Evolutionary conservation across 2,113 vertebrate species (phyloP).

Genomic region (Sapajus apella): DNA sequence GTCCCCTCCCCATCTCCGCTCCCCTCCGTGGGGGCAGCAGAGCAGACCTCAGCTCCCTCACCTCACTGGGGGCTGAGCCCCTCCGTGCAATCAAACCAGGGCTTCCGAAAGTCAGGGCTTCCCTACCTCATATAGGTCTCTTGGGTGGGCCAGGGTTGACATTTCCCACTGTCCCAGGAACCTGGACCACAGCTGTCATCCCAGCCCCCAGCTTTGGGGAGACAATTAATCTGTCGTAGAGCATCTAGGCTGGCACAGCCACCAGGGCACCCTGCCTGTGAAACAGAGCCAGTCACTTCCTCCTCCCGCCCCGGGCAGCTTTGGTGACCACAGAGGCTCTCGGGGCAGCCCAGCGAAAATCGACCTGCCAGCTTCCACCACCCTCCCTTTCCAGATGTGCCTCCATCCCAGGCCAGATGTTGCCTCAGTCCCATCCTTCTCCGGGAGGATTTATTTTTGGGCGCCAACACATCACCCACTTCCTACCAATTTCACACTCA

Average conservation of each 20-base stretch:
- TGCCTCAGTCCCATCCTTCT: conserved; percentile 48
- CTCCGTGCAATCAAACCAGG: not conserved
- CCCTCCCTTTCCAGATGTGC: conserved; percentile 61
- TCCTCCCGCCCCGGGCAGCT: not conserved
- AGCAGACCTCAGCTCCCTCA: not conserved
- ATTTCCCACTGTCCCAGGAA: not conserved
- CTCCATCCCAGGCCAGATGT: conserved; percentile 57
- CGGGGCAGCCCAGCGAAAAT: not conserved
- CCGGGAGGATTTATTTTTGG: conserved; percentile 67
- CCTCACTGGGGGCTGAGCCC: not conserved
- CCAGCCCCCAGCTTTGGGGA: not conserved
- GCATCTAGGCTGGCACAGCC: not conserved
- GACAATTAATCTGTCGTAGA: not conserved
- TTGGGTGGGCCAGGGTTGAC: not conserved
- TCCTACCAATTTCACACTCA: conserved; percentile 80
- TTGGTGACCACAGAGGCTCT: not conserved
- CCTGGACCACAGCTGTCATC: not conserved
- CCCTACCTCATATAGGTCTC: not conserved
- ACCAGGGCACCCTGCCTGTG: not conserved
- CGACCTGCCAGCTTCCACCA: not conserved
- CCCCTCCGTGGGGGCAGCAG: not conserved
- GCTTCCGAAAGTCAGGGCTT: not conserved
- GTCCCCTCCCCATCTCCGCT: not conserved
- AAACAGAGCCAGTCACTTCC: not conserved
- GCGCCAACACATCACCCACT: conserved; percentile 68